Evolutionary conservation across 2,888 invertebrate genomes (phyloP).

Genomic region (Escarpia spicata): DNA sequence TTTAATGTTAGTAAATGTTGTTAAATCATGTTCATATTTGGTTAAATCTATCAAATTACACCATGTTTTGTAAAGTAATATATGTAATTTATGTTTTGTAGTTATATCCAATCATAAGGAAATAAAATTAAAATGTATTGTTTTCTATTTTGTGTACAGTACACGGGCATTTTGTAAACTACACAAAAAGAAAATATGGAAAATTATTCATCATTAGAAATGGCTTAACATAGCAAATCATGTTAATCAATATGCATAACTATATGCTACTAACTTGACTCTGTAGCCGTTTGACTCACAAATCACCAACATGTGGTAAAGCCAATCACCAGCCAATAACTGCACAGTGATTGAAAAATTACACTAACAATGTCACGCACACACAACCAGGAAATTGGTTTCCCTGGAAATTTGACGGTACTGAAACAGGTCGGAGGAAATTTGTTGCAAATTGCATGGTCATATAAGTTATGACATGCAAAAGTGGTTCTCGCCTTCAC

Average conservation of each 20-base stretch:
- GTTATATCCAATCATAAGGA: not conserved
- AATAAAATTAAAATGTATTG: not conserved
- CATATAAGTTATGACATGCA: not conserved
- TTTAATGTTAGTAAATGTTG: not conserved
- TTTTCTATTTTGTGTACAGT: too few species aligned
- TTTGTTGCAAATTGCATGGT: not conserved
- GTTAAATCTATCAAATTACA: not conserved
- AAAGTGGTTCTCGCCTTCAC: not conserved
- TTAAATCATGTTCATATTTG: not conserved
- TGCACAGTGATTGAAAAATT: not conserved
- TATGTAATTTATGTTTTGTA: too few species aligned
- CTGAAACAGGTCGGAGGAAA: not conserved
- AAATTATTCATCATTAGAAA: not conserved
- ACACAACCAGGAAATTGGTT: not conserved
- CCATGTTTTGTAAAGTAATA: too few species aligned
- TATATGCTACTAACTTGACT: not conserved
- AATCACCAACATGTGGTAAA: not conserved
- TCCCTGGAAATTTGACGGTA: not conserved
- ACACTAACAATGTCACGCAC: not conserved
- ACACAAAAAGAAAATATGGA: too few species aligned
- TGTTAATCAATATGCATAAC: not conserved
- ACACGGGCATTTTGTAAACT: too few species aligned
- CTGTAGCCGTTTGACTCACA: not conserved
- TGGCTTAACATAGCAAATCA: not conserved
- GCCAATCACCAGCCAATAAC: not conserved